phyloP scores from a whole-genome alignment of 2,888 invertebrate species.

The Pandemis heparana region DNA sequence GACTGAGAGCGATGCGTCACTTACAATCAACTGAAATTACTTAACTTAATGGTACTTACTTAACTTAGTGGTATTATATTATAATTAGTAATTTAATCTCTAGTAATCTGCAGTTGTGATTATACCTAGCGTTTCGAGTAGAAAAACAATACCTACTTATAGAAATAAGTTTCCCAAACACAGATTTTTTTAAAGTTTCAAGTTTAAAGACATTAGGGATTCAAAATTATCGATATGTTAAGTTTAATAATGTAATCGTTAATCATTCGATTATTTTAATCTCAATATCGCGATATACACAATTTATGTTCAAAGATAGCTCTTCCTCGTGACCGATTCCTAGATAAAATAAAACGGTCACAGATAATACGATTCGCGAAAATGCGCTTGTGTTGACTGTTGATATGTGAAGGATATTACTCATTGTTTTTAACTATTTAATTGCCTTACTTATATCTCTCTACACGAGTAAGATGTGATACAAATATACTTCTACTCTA shows the following conservation, averaged over 20 bases:
- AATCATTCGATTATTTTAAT: slow-evolving; percentile 16
- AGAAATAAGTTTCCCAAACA: no score
- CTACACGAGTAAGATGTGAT: slow-evolving; percentile 4
- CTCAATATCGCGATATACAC: slow-evolving; percentile 4
- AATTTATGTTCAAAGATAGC: slow-evolving; percentile 18
- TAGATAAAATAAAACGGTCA: slow-evolving; percentile 11
- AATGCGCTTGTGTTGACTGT: neutral
- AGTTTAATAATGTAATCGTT: neutral
- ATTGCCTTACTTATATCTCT: neutral
- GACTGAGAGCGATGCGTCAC: slow-evolving; percentile 47
- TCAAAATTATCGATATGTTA: neutral
- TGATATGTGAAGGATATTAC: neutral
- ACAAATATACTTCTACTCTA: no score
- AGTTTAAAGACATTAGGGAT: neutral
- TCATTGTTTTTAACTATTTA: slow-evolving; percentile 1
- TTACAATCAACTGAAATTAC: slow-evolving; percentile 23
- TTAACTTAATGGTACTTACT: slow-evolving; percentile 20
- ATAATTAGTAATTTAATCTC: neutral
- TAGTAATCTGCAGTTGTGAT: no score
- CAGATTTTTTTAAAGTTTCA: no score
- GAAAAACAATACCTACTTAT: no score
- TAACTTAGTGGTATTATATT: slow-evolving; percentile 14
- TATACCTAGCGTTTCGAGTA: no score
- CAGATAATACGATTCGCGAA: slow-evolving; percentile 2
- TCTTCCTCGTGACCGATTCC: slow-evolving; percentile 17